Evolutionary conservation across 92 coral and sea anemone genomes (phyloP).

Genomic region (Isaurus tuberculatus): DNA sequence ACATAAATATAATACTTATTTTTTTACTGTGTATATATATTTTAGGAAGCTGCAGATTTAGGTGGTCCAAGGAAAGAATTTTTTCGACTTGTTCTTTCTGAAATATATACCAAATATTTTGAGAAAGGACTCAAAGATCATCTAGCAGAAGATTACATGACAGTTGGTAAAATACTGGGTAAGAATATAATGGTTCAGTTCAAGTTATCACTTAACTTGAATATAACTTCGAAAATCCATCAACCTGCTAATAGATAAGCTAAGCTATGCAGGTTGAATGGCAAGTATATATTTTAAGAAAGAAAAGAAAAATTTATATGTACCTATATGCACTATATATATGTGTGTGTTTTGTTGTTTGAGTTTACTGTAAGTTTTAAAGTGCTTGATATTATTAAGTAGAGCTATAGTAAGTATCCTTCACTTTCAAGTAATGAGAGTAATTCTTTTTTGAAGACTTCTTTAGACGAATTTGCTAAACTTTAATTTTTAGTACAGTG

Average conservation of each 20-base stretch:
- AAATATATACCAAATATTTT: slow-evolving; percentile 62
- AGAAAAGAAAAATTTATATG: no score
- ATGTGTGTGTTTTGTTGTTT: neutral
- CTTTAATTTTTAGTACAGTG: slow-evolving; percentile 25
- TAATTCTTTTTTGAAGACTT: neutral
- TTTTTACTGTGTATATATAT: slow-evolving; percentile 18
- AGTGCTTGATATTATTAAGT: neutral
- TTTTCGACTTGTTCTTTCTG: slow-evolving; percentile 46
- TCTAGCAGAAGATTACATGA: slow-evolving; percentile 59
- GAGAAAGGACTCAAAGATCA: slow-evolving; percentile 63
- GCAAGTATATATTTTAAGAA: neutral
- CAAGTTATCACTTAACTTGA: neutral
- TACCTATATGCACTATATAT: no score
- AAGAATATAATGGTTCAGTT: slow-evolving; percentile 7
- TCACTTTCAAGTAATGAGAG: neutral
- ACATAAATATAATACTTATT: neutral
- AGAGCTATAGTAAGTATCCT: neutral
- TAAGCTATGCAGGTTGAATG: neutral
- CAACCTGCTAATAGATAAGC: slow-evolving; percentile 3
- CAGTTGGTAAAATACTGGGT: slow-evolving; percentile 64
- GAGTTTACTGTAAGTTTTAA: neutral
- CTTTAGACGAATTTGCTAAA: neutral
- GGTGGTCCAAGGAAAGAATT: slow-evolving; percentile 56
- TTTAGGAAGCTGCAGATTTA: slow-evolving; percentile 55
- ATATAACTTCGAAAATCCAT: neutral